phyloP scores from a whole-genome alignment of 2,888 invertebrate species.

The Parnassius apollo region DNA sequence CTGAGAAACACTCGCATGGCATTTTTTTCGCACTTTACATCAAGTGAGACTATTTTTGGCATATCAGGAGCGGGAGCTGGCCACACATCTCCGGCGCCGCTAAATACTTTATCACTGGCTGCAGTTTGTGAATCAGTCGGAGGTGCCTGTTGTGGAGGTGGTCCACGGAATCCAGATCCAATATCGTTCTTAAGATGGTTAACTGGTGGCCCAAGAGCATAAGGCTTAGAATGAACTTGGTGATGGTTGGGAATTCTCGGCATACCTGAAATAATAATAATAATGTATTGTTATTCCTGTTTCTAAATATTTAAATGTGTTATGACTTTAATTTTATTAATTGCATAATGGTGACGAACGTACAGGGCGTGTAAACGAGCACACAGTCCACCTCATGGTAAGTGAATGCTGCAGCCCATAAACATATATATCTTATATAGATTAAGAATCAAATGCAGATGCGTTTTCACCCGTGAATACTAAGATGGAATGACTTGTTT shows the following conservation, averaged over 20 bases:
- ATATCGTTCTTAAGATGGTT: constrained; percentile 76
- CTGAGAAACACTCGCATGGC: constrained; percentile 96
- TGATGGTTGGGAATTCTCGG: constrained; percentile 76
- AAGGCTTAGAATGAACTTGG: constrained; percentile 73
- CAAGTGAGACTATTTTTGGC: constrained; percentile 95
- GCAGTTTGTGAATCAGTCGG: constrained; percentile 77
- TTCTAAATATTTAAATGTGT: too few relatives aligned
- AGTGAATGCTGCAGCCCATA: too few relatives aligned
- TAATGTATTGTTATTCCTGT: not conserved
- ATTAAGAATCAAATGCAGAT: too few relatives aligned
- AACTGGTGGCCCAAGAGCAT: constrained; percentile 67
- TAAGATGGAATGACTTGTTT: too few relatives aligned
- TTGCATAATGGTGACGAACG: too few relatives aligned
- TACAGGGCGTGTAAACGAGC: too few relatives aligned
- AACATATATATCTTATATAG: too few relatives aligned
- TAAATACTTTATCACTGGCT: constrained; percentile 82
- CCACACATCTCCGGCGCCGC: constrained; percentile 89
- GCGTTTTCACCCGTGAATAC: too few relatives aligned
- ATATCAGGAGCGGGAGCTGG: constrained; percentile 92
- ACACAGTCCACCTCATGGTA: too few relatives aligned
- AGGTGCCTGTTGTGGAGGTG: constrained; percentile 77
- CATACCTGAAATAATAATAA: constrained; percentile 56
- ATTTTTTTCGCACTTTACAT: constrained; percentile 96
- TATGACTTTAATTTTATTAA: too few relatives aligned
- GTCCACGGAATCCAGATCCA: constrained; percentile 86